Conservation (phyloP, 2,888 invertebrate genomes). For the Netelia inedita region DNA sequence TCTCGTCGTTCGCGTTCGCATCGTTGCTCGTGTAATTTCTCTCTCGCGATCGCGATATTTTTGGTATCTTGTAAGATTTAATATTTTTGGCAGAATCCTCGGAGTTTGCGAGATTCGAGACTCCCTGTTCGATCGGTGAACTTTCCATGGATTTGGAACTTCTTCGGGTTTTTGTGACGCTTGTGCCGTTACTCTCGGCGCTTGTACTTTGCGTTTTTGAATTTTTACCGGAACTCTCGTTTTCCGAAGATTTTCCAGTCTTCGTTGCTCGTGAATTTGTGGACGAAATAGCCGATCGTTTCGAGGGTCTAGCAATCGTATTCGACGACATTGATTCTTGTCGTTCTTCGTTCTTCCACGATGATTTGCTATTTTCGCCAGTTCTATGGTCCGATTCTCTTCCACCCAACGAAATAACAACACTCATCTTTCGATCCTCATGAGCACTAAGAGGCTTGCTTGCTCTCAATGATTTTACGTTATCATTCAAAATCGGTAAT, state of each 20-base stretch:
- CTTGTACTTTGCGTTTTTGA: not conserved
- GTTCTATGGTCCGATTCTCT: not conserved
- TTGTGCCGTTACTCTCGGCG: not conserved
- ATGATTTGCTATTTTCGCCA: not conserved
- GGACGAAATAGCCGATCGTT: slow-evolving; percentile 28
- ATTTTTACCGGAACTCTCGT: slow-evolving; percentile 36
- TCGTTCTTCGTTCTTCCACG: slow-evolving; percentile 36
- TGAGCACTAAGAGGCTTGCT: slow-evolving; percentile 63
- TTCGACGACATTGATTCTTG: not conserved
- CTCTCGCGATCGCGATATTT: slow-evolving; percentile 60
- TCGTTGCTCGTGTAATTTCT: slow-evolving; percentile 1
- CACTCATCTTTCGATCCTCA: slow-evolving; percentile 29
- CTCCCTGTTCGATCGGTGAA: not conserved
- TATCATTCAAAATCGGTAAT: slow-evolving; percentile 14
- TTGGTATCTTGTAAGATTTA: slow-evolving; percentile 71
- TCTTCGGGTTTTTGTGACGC: not conserved
- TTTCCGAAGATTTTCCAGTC: slow-evolving; percentile 6
- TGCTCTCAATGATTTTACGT: slow-evolving; percentile 41
- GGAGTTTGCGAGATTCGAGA: not conserved
- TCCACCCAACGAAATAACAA: slow-evolving; percentile 15
- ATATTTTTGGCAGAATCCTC: slow-evolving; percentile 60
- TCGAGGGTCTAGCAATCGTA: slow-evolving; percentile 32
- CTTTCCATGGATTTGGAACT: not conserved
- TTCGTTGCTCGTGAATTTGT: not conserved
- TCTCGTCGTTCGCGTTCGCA: slow-evolving; percentile 30